Evolutionary conservation across 2,888 invertebrate genomes (phyloP), one percentile per base, ranked within the genome.

Genomic region (Gryllus longicercus): DNA sequence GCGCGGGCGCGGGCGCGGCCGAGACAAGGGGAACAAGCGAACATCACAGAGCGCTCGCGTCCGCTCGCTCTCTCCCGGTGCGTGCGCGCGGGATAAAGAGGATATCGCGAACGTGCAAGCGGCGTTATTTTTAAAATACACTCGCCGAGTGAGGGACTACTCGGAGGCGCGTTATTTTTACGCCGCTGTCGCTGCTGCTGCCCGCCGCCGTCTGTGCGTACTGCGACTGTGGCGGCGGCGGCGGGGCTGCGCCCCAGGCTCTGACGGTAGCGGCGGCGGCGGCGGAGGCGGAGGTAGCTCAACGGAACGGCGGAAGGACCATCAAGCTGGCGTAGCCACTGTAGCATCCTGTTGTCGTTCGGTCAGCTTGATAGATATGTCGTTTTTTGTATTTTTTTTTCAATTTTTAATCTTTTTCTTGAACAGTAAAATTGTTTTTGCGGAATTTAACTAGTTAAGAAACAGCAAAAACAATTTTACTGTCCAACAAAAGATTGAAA

Each of bases 21-120:
- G 14, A 14, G 16, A 38, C 38, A 38, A 38, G 38, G 38, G 38
- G 14, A n/a, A 63, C 63, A 63, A 63, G 63, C 14, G 63, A 63
- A 63, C 63, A 63, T 63, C 63, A 63, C 63, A 63, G 16, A 14
- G 63, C 63, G 63, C 14, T 18, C 16, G 14, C 14, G 16, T 63
- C 63, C 63, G 14, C 63, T n/a, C 63, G 16, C 63, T n/a, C 63
- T 63, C 63, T n/a, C 16, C 63, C 63, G n/a, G n/a, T 63, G 63
- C 38, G 38, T 38, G 38, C 38, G 38, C 38, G 38, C 38, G 63
- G 63, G 63, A 63, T 63, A 63, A 63, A 63, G 63, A 63, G 63
- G 63, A 63, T 63, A 63, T 63, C 63, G 63, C 63, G n/a, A 63
- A 63, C 63, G 63, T 63, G 63, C 63, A 63, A 63, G n/a, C 63